Base-by-base conservation (phyloP, 2,888 invertebrate species). In the Anthrax anthrax region DNA sequence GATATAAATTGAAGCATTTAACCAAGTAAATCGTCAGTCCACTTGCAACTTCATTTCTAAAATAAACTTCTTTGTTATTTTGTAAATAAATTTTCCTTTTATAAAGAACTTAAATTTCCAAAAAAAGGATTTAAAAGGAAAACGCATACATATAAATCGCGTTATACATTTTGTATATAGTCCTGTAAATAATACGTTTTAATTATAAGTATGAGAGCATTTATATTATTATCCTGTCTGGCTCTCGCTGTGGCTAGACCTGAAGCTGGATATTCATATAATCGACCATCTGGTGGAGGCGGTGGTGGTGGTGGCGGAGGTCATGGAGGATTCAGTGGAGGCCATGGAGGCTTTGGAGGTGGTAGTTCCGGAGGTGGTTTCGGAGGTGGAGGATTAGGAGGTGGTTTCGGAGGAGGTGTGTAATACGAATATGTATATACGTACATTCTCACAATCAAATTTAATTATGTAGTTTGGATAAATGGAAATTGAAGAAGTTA, bases 1-100 rank as follows among this genome's bases (percentile, higher is more conserved):
- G 59, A 67, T 68, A 68, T 68, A 68, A 68, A 68, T 67, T 63
- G 66, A 58, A 66, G 66, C 60, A 60, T 57, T 63, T 58, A 56
- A 56, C 57, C 58, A 60, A 57, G 56, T 59, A 59, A 57, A 60
- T 66, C 60, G 64, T 67, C 69, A 68, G 67, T 68, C 62, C 64
- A 68, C 62, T 62, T 64, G 64, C 63, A 60, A 66, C 60, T 60
- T 66, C 60, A 61, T 63, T 63, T 60, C 63, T 60, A 63, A 32
- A 32, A 32, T 12, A 32, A 32, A 32, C 29, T 32, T 12, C 8
- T 32, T 12, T 32, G 9, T 5, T 12, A 12, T 32, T 23, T 23
- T n/a, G n/a, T n/a, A n/a, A n/a, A n/a, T n/a, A n/a, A n/a, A n/a
- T n/a, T 23, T 23, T 6, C 23, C 23, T 23, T 23, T 23, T 23